Conservation (phyloP, 2,797 vertebrate species). For the Acipenser transmontanus region DNA sequence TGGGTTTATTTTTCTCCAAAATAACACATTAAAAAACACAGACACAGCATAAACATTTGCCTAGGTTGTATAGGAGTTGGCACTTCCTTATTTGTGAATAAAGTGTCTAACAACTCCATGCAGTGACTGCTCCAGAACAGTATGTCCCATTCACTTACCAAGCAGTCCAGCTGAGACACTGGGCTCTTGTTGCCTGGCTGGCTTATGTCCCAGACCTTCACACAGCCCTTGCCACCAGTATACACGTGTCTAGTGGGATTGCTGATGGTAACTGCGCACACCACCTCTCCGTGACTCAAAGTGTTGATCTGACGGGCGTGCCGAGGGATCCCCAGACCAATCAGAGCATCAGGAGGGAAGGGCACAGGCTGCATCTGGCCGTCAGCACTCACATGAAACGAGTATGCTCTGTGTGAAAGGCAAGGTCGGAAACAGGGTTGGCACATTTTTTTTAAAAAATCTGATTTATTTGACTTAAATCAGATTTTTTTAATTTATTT, state of each 20-base stretch:
- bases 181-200: constrained; percentile 75
- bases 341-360: constrained; percentile 69
- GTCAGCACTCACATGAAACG: constrained; percentile 71
- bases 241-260: constrained; percentile 74
- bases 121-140: not conserved
- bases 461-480: too few species aligned
- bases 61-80: not conserved
- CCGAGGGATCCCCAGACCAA: constrained; percentile 66
- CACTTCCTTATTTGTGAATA: not conserved
- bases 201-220: constrained; percentile 78
- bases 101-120: not conserved
- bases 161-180: constrained; percentile 73
- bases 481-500: too few species aligned
- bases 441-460: too few species aligned
- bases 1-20: not conserved
- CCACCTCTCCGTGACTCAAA: constrained; percentile 66
- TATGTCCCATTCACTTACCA: constrained; percentile 52
- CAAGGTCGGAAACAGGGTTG: not conserved
- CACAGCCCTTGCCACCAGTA: constrained; percentile 71
- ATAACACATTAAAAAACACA: not conserved
- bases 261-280: constrained; percentile 74
- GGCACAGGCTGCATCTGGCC: constrained; percentile 77
- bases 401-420: constrained; percentile 57
- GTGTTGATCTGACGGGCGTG: constrained; percentile 73
- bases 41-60: not conserved